phyloP scores from a whole-genome alignment of 2,888 invertebrate species.

The Aproaerema taeniolella region DNA sequence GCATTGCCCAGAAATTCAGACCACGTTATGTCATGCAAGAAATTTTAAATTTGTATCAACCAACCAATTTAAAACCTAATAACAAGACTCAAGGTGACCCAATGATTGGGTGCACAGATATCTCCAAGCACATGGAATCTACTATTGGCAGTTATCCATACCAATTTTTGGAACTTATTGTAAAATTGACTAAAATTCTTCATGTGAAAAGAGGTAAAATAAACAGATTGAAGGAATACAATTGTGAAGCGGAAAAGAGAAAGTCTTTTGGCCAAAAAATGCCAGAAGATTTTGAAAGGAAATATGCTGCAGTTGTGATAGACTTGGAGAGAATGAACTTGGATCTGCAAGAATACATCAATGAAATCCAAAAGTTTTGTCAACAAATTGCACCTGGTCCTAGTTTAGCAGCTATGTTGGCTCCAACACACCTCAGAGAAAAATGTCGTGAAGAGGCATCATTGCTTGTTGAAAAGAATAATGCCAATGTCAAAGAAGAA shows the following conservation, averaged over 20 bases:
- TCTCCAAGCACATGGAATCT: conserved; percentile 59
- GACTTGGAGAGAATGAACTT: conserved; percentile 94
- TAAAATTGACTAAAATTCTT: conserved; percentile 91
- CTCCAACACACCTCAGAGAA: conserved; percentile 91
- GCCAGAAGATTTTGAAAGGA: conserved; percentile 92
- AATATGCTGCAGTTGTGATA: conserved; percentile 91
- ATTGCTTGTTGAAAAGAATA: conserved; percentile 86
- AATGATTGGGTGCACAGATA: conserved; percentile 76
- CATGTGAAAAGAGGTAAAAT: conserved; percentile 89
- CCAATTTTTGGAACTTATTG: conserved; percentile 90
- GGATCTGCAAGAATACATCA: conserved; percentile 90
- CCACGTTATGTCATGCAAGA: conserved; percentile 81
- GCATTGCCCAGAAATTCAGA: conserved; percentile 88
- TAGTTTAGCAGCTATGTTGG: conserved; percentile 90
- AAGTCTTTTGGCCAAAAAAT: conserved; percentile 87
- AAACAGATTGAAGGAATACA: conserved; percentile 88
- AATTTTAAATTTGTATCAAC: conserved; percentile 65
- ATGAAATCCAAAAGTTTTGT: conserved; percentile 89
- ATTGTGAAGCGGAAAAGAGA: conserved; percentile 92
- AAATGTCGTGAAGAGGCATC: conserved; percentile 91
- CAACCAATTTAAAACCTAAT: conserved; percentile 44
- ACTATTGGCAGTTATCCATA: conserved; percentile 89
- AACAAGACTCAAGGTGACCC: conserved; percentile 81
- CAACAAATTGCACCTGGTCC: conserved; percentile 93
- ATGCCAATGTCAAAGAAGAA: conserved; percentile 77